phyloP scores from a whole-genome alignment of 1,140 invertebrate species.

The Atta texana region DNA sequence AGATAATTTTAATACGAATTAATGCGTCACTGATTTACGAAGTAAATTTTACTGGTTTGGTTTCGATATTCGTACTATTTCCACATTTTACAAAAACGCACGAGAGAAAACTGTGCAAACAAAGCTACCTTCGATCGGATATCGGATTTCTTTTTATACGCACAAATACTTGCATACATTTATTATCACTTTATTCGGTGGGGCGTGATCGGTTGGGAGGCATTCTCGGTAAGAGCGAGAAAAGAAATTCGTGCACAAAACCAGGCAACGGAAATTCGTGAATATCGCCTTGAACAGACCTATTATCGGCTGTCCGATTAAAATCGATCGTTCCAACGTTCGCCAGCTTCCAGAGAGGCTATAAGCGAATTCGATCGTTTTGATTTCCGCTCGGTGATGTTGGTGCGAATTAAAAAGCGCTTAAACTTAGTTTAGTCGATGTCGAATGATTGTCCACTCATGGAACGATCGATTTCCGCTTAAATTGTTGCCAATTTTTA shows the following conservation, averaged over 20 bases:
- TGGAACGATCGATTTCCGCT: slow-evolving; percentile 32
- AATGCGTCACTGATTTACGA: background rate
- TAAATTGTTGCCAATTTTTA: slow-evolving; percentile 38
- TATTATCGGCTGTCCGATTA: slow-evolving; percentile 29
- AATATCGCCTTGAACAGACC: slow-evolving; percentile 7
- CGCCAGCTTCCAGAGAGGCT: background rate
- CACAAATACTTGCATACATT: background rate
- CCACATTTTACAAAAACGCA: slow-evolving; percentile 3
- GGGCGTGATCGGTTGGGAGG: background rate
- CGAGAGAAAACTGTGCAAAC: background rate
- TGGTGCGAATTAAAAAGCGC: slow-evolving; percentile 33
- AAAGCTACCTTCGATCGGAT: background rate
- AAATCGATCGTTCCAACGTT: slow-evolving; percentile 29
- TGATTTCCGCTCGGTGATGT: slow-evolving; percentile 21
- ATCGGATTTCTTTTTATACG: background rate
- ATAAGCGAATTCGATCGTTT: background rate
- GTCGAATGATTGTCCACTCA: background rate
- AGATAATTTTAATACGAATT: background rate
- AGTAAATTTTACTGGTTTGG: too few relatives aligned
- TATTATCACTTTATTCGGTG: slow-evolving; percentile 5
- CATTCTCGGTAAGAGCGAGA: background rate
- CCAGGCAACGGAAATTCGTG: background rate
- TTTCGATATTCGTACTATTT: background rate
- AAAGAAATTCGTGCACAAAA: slow-evolving; percentile 6
- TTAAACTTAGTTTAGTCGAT: slow-evolving; percentile 52